phyloP scores from a whole-genome alignment of 2,797 vertebrate genomes.

The Agapornis canus region DNA sequence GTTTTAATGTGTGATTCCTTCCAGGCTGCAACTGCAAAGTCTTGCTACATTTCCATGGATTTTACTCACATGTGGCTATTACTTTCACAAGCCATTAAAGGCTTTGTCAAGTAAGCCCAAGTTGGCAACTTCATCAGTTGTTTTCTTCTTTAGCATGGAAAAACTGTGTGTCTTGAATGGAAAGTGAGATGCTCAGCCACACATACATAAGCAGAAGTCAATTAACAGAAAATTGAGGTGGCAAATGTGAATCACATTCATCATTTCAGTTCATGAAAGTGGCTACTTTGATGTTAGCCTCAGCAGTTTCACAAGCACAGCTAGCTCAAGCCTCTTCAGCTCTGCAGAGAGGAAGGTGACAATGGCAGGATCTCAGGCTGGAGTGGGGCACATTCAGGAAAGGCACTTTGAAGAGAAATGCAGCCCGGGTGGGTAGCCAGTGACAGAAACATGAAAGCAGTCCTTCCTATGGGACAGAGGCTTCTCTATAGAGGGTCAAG shows the following conservation, averaged over 20 bases:
- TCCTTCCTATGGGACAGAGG: not conserved
- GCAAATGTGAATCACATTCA: not conserved
- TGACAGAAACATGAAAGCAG: fast-evolving
- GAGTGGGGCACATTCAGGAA: not conserved
- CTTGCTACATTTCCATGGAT: not conserved
- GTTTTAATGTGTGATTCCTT: not conserved
- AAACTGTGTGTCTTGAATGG: fast-evolving
- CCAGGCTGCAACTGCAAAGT: not conserved
- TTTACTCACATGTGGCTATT: not conserved
- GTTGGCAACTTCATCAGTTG: not conserved
- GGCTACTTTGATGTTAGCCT: not conserved
- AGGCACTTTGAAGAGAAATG: not conserved
- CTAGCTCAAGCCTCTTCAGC: not conserved
- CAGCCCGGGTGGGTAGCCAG: not conserved
- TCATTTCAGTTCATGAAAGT: not conserved
- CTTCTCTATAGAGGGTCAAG: not conserved
- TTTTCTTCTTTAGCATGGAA: not conserved
- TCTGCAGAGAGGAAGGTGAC: not conserved
- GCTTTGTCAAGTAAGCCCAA: not conserved
- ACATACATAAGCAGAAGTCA: not conserved
- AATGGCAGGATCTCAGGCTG: not conserved
- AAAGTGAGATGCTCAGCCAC: not conserved
- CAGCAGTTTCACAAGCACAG: not conserved
- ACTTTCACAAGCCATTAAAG: not conserved
- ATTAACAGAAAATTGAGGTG: not conserved